phyloP scores from a whole-genome alignment of 2,113 vertebrate species.

The Cathartes aura region DNA sequence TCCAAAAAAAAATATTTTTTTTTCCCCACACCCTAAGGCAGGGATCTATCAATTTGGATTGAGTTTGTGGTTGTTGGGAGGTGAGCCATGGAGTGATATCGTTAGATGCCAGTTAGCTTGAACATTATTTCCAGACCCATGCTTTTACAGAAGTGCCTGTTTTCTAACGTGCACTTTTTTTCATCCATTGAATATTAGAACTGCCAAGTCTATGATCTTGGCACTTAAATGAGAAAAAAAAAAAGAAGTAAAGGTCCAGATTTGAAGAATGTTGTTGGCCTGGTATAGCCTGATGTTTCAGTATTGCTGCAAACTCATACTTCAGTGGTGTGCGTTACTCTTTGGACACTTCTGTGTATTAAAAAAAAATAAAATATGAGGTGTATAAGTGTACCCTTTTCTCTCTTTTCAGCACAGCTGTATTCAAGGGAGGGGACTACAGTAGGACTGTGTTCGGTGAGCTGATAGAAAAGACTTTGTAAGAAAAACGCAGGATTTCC shows the following conservation, averaged over 20 bases:
- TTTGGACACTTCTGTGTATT: neutral
- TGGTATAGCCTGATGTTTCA: slow-evolving; percentile 32
- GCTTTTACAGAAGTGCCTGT: neutral
- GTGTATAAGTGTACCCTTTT: neutral
- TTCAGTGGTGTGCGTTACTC: neutral
- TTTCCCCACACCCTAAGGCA: neutral
- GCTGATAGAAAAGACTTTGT: neutral
- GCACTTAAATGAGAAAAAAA: neutral
- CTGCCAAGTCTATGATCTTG: neutral
- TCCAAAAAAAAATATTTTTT: neutral
- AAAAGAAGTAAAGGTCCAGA: neutral
- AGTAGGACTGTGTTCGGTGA: neutral
- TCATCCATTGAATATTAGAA: neutral
- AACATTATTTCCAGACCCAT: neutral
- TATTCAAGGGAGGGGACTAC: neutral
- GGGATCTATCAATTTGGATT: neutral
- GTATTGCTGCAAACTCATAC: neutral
- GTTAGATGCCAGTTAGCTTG: neutral
- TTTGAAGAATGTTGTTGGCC: slow-evolving; percentile 36
- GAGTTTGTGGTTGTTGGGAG: neutral
- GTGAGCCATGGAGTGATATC: neutral
- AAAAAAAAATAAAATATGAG: rapidly evolving
- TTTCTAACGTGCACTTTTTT: neutral
- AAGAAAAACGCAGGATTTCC: neutral
- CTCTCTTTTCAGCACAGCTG: neutral